These are phyloP conservation scores for Callosobruchus maculatus DNA, from an alignment of 2,888 invertebrate genomes.

Conservation along the genomic window DNA sequence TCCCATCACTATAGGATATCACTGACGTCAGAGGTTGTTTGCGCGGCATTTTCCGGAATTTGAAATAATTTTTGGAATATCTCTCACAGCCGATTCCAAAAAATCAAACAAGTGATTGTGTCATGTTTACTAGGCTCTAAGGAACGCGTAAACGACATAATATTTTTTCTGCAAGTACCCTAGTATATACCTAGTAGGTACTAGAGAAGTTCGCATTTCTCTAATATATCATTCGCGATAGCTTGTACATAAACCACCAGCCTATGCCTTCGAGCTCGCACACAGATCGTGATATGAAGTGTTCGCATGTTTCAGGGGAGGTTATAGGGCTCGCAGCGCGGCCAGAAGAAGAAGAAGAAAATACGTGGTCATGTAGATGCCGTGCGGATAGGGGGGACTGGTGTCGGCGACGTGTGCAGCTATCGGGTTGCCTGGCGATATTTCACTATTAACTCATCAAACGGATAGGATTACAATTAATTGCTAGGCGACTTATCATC, in stretches of 20 bases:
- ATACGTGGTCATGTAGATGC: constrained; percentile 10
- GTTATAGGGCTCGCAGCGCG: neutral
- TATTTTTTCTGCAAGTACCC: too few species aligned
- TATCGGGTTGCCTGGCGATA: constrained; percentile 3
- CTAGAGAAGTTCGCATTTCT: too few species aligned
- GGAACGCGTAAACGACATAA: too few species aligned
- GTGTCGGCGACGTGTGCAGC: neutral
- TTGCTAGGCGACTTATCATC: constrained; percentile 4
- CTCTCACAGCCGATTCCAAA: too few species aligned
- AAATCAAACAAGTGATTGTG: too few species aligned
- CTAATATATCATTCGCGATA: neutral
- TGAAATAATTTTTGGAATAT: too few species aligned
- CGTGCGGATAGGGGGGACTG: neutral
- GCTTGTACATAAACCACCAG: neutral
- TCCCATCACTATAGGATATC: too few species aligned
- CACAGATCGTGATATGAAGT: neutral
- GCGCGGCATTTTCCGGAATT: too few species aligned
- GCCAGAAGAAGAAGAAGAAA: neutral
- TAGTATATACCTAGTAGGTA: too few species aligned
- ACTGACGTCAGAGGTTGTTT: too few species aligned
- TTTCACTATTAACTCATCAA: constrained; percentile 17
- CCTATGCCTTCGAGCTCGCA: neutral
- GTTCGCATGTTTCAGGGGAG: neutral
- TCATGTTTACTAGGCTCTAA: too few species aligned
- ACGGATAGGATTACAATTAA: constrained; percentile 15